Percentiles rank a stretch among this genome's conserved stretches.
Evolutionary conservation across 2,113 vertebrate species (phyloP).

Genomic region (Machaerirhynchus nigripectus): DNA sequence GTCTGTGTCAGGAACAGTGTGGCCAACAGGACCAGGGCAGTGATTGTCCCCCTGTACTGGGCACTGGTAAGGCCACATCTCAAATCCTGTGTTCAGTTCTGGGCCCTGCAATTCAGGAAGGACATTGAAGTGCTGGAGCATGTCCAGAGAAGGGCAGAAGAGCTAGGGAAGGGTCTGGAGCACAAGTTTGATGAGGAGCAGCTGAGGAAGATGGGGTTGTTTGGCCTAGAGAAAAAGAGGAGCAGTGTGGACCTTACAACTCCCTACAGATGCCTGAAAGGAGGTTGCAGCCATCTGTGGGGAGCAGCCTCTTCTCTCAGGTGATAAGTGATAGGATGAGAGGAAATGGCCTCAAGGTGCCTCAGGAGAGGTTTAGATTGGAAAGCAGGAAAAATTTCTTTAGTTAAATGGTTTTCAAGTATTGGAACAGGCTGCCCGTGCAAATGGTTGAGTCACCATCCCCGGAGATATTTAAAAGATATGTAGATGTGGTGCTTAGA

Average conservation of each 20-base stretch:
- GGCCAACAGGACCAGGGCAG: not conserved
- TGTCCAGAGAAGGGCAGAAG: not conserved
- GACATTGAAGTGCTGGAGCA: accelerated
- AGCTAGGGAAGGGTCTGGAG: not conserved
- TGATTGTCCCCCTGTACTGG: not conserved
- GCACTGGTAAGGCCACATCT: not conserved
- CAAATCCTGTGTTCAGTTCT: not conserved
- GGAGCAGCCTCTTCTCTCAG: not conserved
- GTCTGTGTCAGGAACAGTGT: not conserved
- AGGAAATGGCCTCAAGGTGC: not conserved
- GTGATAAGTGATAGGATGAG: not conserved
- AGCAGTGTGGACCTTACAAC: not conserved
- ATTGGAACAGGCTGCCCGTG: not conserved
- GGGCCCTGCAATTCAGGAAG: not conserved
- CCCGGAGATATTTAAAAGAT: not conserved
- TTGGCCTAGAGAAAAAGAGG: not conserved
- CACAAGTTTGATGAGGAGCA: not conserved
- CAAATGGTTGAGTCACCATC: not conserved
- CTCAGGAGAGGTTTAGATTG: not conserved
- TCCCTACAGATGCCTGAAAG: not conserved
- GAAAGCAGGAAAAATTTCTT: not conserved
- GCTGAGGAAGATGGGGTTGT: not conserved
- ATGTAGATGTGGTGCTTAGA: not conserved
- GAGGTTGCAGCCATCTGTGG: not conserved
- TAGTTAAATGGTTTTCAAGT: not conserved